Base-by-base conservation (phyloP, 2,113 vertebrate genomes). In the Ciconia maguari region DNA sequence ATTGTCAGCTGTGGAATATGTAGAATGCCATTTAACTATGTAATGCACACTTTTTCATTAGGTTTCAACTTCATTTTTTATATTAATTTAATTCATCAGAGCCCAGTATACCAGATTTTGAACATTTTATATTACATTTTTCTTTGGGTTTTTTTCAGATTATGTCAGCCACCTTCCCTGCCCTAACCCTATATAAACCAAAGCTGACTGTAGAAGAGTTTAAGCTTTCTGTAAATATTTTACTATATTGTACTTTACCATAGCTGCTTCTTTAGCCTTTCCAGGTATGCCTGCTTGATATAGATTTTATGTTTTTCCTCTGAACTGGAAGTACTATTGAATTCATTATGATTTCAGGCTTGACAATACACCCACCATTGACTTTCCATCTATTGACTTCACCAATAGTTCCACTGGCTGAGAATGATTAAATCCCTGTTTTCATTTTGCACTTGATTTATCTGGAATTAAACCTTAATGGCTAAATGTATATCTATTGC, bases 21-120 rank as follows among this genome's bases (percentile, higher is more conserved):
- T 34, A 6, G 12, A 36, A 42, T 42, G 7, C 2, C 36, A 52
- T 54, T 68, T 65, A 80, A 64, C 38, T 80, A 25, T 9, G 11
- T 7, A 32, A 62, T 51, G 12, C 1, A 24, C 2, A 41, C 3
- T 30, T 49, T 71, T 55, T 41, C 0, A 0, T 57, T 46, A 61
- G 18, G 30, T 72, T 49, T 49, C 30, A 77, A 10, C 10, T 57
- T 71, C 1, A 3, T 6, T 83, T 51, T 83, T 69, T 25, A 13
- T 46, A 51, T 38, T 30, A n/a, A 68, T 55, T 68, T 46, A 42
- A 69, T 52, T 79, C 2, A 52, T 29, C 16, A 44, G 65, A 76
- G 16, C 7, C 7, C 15, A 27, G 4, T 61, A n/a, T 49, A 22
- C 8, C 18, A 27, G 14, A 29, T 55, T 83, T 46, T 62, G 24